Evolutionary conservation across 2,888 invertebrate species (phyloP).

Genomic region (Drosophila macrospina): DNA sequence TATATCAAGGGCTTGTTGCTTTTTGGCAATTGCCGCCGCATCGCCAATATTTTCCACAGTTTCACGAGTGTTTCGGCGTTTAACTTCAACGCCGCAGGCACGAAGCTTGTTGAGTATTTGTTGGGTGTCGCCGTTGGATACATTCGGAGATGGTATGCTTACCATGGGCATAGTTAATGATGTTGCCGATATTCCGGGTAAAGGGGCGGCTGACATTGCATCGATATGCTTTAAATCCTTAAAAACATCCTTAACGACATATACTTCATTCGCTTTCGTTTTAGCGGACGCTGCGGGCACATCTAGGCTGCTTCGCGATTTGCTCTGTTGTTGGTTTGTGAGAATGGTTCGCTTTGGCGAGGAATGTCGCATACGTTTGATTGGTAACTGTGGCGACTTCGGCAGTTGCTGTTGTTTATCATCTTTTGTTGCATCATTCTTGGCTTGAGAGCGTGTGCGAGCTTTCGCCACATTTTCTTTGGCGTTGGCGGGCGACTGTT

Average conservation of each 20-base stretch:
- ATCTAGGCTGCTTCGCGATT: neutral
- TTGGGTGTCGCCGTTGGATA: constrained; percentile 57
- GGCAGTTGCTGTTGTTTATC: constrained; percentile 7
- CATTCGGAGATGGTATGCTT: constrained; percentile 17
- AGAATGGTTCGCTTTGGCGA: constrained; percentile 45
- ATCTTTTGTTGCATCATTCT: neutral
- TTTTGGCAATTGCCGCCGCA: constrained; percentile 16
- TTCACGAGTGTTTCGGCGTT: constrained; percentile 54
- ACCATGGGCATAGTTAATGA: constrained; percentile 24
- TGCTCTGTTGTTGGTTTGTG: constrained; percentile 38
- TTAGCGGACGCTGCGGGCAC: constrained; percentile 9
- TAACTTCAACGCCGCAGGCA: constrained; percentile 80
- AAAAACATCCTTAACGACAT: constrained; percentile 27
- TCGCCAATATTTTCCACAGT: neutral
- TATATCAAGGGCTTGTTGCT: constrained; percentile 64
- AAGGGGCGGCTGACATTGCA: neutral
- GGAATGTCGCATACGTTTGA: constrained; percentile 36
- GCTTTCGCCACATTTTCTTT: constrained; percentile 68
- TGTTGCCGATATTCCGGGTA: constrained; percentile 1
- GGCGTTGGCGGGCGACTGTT: constrained; percentile 59
- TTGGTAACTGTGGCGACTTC: neutral
- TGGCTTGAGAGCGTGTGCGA: neutral
- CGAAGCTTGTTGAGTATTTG: constrained; percentile 76
- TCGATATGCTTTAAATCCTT: constrained; percentile 34
- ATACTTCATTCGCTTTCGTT: constrained; percentile 20